Percentiles rank a stretch among this genome's conserved stretches.
Conservation (phyloP, 2,797 vertebrate species). For the Schizothorax lantsangensis region DNA sequence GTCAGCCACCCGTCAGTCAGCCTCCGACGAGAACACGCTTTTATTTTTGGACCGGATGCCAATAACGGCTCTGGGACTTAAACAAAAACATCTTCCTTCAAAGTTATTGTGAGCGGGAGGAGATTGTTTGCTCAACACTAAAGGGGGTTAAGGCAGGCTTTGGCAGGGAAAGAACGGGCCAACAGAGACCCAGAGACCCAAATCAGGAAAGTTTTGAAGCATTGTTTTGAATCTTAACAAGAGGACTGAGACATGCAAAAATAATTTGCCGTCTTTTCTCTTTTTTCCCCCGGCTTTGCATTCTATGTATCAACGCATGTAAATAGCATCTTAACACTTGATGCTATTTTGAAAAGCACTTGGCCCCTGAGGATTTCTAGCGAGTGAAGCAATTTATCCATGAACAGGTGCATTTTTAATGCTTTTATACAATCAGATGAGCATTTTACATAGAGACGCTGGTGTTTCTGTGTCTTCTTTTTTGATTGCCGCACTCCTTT, state of each 20-base stretch:
- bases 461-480: conserved; percentile 62
- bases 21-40: conserved; percentile 67
- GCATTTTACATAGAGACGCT: conserved; percentile 73
- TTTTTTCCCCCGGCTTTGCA: conserved; percentile 47
- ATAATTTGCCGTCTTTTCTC: conserved; percentile 73
- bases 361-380: conserved; percentile 77
- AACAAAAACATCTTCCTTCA: conserved; percentile 66
- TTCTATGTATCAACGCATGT: conserved; percentile 75
- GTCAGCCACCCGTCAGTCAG: conserved; percentile 75
- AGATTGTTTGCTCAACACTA: conserved; percentile 74
- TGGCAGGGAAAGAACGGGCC: conserved; percentile 77
- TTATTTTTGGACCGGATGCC: conserved; percentile 81
- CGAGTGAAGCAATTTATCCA: conserved; percentile 82
- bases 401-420: conserved; percentile 85
- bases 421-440: conserved; percentile 85
- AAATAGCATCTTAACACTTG: conserved; percentile 84
- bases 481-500: conserved; percentile 78
- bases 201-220: conserved; percentile 81
- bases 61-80: conserved; percentile 79
- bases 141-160: conserved; percentile 82
- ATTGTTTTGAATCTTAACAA: conserved; percentile 83
- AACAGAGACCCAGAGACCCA: conserved; percentile 78
- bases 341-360: conserved; percentile 82
- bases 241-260: conserved; percentile 77
- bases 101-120: conserved; percentile 57